Conservation (phyloP, 2,888 invertebrate genomes). For the Mayetiola destructor region DNA sequence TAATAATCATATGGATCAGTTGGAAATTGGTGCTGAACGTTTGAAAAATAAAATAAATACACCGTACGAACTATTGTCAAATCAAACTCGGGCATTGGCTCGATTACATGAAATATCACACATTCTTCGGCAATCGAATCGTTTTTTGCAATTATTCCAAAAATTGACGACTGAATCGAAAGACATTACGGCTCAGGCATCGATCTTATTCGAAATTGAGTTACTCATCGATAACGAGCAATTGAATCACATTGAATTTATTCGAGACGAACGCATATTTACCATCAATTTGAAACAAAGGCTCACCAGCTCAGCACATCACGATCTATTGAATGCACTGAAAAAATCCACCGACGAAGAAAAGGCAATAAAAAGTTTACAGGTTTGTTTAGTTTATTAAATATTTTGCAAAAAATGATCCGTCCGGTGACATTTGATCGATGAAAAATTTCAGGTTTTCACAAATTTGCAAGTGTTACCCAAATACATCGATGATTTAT, state of each 20-base stretch:
- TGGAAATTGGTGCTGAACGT: constrained; percentile 58
- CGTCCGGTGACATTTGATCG: not conserved
- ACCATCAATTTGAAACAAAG: constrained; percentile 56
- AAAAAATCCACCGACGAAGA: constrained; percentile 51
- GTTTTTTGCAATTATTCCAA: constrained; percentile 65
- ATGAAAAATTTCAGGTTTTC: constrained; percentile 26
- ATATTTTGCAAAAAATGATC: not conserved
- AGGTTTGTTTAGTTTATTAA: constrained; percentile 33
- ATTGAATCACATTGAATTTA: constrained; percentile 63
- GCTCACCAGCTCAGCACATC: constrained; percentile 64
- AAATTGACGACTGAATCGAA: constrained; percentile 51
- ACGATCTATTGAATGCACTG: constrained; percentile 65
- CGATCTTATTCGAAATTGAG: constrained; percentile 70
- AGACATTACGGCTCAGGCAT: constrained; percentile 71
- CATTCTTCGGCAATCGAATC: constrained; percentile 64
- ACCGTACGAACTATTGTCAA: constrained; percentile 67
- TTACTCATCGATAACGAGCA: constrained; percentile 70
- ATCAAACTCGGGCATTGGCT: constrained; percentile 65
- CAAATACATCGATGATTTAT: constrained; percentile 30
- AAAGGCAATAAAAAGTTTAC: constrained; percentile 49
- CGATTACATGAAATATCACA: constrained; percentile 78
- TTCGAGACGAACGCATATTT: constrained; percentile 61
- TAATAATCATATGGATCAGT: constrained; percentile 62
- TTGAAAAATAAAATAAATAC: constrained; percentile 48
- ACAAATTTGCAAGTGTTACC: constrained; percentile 32